Evolutionary conservation across 2,113 vertebrate species (phyloP).

Genomic region (Porphyrio hochstetteri): DNA sequence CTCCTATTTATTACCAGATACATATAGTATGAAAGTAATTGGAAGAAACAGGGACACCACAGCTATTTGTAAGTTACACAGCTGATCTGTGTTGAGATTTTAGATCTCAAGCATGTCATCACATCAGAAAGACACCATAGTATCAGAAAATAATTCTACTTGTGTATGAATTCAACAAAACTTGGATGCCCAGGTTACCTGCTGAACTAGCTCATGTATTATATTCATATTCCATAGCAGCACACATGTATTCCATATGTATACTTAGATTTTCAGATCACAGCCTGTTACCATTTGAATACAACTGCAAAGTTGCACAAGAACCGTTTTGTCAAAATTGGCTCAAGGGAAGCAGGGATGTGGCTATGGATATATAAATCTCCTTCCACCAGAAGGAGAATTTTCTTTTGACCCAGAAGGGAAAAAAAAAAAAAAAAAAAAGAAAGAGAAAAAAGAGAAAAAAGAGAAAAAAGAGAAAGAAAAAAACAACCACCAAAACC

Average conservation of each 20-base stretch:
- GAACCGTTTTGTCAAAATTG: neutral
- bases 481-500: neutral
- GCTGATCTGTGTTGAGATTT: neutral
- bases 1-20: neutral
- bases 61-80: neutral
- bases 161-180: neutral
- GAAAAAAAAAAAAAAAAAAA: no score
- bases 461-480: no score
- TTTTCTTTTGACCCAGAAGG: neutral
- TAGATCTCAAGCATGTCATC: neutral
- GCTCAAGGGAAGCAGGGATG: neutral
- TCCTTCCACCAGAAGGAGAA: neutral
- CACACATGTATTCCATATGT: conserved; percentile 6
- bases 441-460: no score
- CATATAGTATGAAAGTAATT: neutral
- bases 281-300: conserved; percentile 1
- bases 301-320: conserved; percentile 5
- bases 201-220: neutral
- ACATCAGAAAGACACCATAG: neutral
- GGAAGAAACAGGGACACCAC: neutral
- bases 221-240: neutral
- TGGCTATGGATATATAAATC: neutral
- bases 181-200: neutral
- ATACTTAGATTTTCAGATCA: neutral
- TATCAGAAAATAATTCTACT: neutral